Evolutionary conservation across 1,140 invertebrate genomes (phyloP), one percentile per base, ranked within the genome.

Genomic region (Adoxophyes honmai): DNA sequence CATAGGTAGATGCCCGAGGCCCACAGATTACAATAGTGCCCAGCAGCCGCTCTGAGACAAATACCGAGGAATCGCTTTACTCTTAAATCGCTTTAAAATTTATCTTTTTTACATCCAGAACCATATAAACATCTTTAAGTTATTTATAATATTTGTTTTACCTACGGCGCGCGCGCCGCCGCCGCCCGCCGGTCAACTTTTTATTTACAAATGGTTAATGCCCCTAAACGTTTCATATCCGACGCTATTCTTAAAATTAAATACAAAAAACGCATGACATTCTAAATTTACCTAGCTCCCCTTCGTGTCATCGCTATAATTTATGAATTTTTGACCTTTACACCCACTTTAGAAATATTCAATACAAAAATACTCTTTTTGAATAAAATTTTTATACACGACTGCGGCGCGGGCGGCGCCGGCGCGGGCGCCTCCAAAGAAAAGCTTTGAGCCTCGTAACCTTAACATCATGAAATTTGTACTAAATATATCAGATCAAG

Each of bases 341-440:
- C 87, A 90, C 86, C 86, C 84, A 89, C 81, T 89, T 89, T 89
- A 89, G 89, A 89, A 90, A 90, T 90, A 90, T 90, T 83, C 87
- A 86, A 90, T 90, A 90, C 86, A 90, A 90, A 90, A 90, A 90
- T 90, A 90, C 86, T 89, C 87, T 89, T 88, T 79, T 89, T 89
- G 86, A 88, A 87, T 88, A 89, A 88, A 85, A 87, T 89, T 89
- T n/a, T 90, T 89, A 82, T 89, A 89, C 86, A 88, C 83, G 82
- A 87, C 71, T 68, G 62, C 63, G 70, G 75, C 62, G 70, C 70
- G 68, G 18, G 62, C 61, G 73, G 72, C 68, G 77, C 69, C 60
- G 68, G 74, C 57, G 75, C 55, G 69, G 68, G 28, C 72, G 75
- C 74, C 73, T 63, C 68, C 58, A 86, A 86, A 88, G 81, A 86